phyloP scores from a whole-genome alignment of 2,113 vertebrate species.

The Urocitellus parryii region DNA sequence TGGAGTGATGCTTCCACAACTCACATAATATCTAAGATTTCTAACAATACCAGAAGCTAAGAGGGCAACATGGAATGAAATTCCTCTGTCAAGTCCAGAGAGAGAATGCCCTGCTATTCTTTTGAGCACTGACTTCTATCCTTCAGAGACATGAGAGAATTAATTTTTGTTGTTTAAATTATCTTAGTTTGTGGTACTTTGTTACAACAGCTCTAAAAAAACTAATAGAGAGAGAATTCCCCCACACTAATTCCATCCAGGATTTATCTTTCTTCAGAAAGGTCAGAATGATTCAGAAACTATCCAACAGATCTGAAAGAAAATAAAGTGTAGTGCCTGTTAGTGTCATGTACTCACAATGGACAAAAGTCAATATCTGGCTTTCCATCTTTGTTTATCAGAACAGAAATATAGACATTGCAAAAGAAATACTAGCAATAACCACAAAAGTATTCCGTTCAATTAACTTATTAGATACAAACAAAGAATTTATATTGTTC shows the following conservation, averaged over 20 bases:
- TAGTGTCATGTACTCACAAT: neutral
- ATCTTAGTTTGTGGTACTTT: neutral
- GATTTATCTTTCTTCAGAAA: slow-evolving; percentile 1
- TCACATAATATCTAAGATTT: neutral
- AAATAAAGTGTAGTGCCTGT: neutral
- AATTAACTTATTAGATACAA: neutral
- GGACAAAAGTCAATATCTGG: neutral
- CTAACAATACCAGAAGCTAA: neutral
- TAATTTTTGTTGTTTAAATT: neutral
- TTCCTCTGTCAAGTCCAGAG: neutral
- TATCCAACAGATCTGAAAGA: neutral
- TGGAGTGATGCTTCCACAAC: neutral
- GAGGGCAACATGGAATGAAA: neutral
- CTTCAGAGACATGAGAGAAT: neutral
- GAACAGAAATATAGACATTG: neutral
- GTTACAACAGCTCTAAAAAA: neutral
- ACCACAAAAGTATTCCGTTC: neutral
- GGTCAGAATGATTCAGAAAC: neutral
- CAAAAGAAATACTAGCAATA: neutral
- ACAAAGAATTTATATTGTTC: neutral
- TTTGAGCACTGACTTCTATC: neutral
- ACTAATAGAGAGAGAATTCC: neutral
- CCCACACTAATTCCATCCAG: neutral
- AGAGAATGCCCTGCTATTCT: neutral
- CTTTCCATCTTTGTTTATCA: neutral